Conservation (phyloP, 92 coral and sea anemone genomes). For the Siderastrea radians region DNA sequence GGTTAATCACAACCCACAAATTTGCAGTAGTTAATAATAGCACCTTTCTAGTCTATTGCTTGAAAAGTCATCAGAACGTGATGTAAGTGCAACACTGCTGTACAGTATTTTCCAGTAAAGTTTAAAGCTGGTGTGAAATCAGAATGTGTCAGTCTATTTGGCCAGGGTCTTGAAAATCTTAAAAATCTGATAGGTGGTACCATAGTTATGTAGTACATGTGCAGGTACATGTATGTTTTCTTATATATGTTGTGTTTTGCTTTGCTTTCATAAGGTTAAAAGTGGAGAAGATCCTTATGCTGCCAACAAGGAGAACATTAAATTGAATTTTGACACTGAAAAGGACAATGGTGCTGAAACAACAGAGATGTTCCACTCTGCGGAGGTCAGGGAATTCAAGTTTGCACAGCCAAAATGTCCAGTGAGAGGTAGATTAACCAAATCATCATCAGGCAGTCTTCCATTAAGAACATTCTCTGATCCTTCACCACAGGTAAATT, state of each 20-base stretch:
- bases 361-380: slow-evolving; percentile 13
- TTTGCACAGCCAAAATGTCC: slow-evolving; percentile 88
- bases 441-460: slow-evolving; percentile 2
- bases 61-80: no score
- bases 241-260: no score
- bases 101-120: no score
- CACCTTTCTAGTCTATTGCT: no score
- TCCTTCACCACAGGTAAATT: slow-evolving; percentile 74
- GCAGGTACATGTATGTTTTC: background rate
- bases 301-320: slow-evolving; percentile 81
- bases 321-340: slow-evolving; percentile 30
- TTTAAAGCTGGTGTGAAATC: no score
- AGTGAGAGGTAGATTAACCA: slow-evolving; percentile 54
- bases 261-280: slow-evolving; percentile 59
- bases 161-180: no score
- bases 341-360: slow-evolving; percentile 45
- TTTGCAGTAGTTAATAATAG: no score
- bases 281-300: slow-evolving; percentile 54
- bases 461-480: slow-evolving; percentile 77
- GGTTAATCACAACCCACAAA: no score
- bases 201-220: background rate
- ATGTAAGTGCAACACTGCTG: no score
- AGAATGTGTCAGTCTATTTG: no score
- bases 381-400: slow-evolving; percentile 62
- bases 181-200: background rate